Base-by-base conservation (phyloP, 1,140 invertebrate genomes). In the Lepidurus packardi region DNA sequence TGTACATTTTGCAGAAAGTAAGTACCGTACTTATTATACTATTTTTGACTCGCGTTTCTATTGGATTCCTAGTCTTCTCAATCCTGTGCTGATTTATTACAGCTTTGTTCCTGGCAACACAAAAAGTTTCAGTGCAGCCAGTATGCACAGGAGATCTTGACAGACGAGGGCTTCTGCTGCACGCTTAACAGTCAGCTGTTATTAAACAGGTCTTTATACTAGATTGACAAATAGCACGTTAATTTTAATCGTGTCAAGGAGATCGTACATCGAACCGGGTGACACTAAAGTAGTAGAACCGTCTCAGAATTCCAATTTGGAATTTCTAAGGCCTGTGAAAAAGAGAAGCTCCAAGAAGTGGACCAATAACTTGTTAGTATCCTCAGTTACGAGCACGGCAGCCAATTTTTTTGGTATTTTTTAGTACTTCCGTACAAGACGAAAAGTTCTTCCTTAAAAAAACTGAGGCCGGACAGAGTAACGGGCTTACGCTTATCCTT, bases 161-260 rank as follows among this genome's bases (percentile, higher is more conserved):
- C 77, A 41, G 77, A 78, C 10, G 77, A 41, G 34, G 77, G 77
- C 16, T 24, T 74, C 43, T 78, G 77, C 41, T 78, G 73, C 77
- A 74, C 77, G 10, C 42, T 78, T 9, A 78, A 78, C 73, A 65
- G 21, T 65, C 53, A 65, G 13, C 53, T 65, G 21, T 6, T 21
- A 7, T 7, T 65, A n/a, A 9, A 21, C 8, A 65, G 53, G 53
- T 65, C 6, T 65, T 7, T 7, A 9, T 9, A n/a, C 13, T 16
- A 34, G 34, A 13, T 65, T 65, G 8, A n/a, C 2, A n/a, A 65
- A 16, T 7, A 7, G 16, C 21, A 65, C 13, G 53, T 21, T 21
- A 65, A 65, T 65, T 65, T 16, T n/a, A 16, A 13, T 65, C 21
- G 21, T 65, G 16, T 65, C 1, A 47, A 65, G 53, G 13, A 65